Evolutionary conservation across 2,797 vertebrate species (phyloP).

Genomic region (Apogon hyalosoma): DNA sequence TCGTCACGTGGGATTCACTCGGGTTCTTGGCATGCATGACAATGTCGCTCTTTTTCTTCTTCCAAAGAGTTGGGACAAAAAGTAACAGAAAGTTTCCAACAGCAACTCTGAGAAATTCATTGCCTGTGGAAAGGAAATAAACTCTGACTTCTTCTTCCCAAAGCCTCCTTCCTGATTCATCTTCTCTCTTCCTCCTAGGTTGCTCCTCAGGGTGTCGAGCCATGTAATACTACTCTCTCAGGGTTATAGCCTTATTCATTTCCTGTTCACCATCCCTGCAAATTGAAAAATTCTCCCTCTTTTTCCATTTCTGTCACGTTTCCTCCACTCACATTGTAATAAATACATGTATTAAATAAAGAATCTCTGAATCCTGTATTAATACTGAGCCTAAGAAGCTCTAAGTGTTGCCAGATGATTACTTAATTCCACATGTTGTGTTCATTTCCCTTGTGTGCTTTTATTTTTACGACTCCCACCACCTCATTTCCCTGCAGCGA

Average conservation of each 20-base stretch:
- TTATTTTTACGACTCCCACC: background rate
- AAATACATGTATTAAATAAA: background rate
- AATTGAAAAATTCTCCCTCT: conserved; percentile 20
- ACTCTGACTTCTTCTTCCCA: conserved; percentile 1
- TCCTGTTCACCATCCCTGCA: background rate
- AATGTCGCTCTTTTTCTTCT: no score
- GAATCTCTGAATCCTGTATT: no score
- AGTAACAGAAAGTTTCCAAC: background rate
- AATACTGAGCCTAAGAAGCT: no score
- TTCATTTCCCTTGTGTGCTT: conserved; percentile 22
- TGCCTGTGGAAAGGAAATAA: conserved; percentile 10
- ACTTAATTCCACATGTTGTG: background rate
- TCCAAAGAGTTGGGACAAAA: background rate
- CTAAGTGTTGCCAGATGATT: background rate
- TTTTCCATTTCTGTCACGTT: conserved; percentile 1
- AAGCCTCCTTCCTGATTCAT: conserved; percentile 11
- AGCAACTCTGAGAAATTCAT: background rate
- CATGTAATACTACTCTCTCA: conserved; percentile 24
- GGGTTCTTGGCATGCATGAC: no score
- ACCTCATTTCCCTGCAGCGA: conserved; percentile 40
- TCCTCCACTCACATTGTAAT: conserved; percentile 1
- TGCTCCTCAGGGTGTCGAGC: conserved; percentile 30
- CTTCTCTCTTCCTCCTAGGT: conserved; percentile 25
- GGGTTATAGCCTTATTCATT: conserved; percentile 30
- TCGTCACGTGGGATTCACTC: no score